phyloP scores from a whole-genome alignment of 1,140 invertebrate species.

The Riptortus pedestris region DNA sequence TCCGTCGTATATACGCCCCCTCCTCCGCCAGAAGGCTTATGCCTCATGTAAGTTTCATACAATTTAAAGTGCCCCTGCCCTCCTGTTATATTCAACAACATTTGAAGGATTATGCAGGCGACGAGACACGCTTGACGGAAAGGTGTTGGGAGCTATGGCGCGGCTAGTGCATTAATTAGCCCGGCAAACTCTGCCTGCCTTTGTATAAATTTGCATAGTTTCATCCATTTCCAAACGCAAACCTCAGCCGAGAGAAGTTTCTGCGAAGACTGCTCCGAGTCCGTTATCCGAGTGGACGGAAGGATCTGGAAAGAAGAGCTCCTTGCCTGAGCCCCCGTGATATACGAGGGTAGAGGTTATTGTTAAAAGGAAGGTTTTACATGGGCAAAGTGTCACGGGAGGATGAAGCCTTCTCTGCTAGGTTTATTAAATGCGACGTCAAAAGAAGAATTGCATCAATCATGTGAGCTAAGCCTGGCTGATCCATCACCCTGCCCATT shows the following conservation, averaged over 20 bases:
- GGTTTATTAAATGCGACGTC: constrained; percentile 31
- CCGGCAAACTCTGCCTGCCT: neutral
- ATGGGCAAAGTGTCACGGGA: constrained; percentile 13
- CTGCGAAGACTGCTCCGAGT: neutral
- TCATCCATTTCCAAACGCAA: neutral
- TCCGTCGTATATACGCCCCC: constrained; percentile 33
- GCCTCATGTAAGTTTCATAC: constrained; percentile 38
- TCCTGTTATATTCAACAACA: constrained; percentile 32
- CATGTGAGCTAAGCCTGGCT: constrained; percentile 26
- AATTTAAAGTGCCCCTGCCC: constrained; percentile 35
- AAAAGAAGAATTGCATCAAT: constrained; percentile 30
- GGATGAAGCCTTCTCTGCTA: neutral
- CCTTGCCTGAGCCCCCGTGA: no score
- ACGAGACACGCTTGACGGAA: constrained; percentile 15
- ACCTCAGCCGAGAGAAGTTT: neutral
- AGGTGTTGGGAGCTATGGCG: neutral
- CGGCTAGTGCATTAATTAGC: constrained; percentile 8
- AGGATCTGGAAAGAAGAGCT: no score
- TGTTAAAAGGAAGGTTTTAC: no score
- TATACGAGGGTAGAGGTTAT: no score
- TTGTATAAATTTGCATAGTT: constrained; percentile 8
- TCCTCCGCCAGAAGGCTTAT: constrained; percentile 30
- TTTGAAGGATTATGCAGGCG: constrained; percentile 33
- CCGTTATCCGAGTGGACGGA: no score
- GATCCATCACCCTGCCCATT: constrained; percentile 30